phyloP scores from a whole-genome alignment of 1,140 invertebrate genomes.

The Drosophila sechellia region DNA sequence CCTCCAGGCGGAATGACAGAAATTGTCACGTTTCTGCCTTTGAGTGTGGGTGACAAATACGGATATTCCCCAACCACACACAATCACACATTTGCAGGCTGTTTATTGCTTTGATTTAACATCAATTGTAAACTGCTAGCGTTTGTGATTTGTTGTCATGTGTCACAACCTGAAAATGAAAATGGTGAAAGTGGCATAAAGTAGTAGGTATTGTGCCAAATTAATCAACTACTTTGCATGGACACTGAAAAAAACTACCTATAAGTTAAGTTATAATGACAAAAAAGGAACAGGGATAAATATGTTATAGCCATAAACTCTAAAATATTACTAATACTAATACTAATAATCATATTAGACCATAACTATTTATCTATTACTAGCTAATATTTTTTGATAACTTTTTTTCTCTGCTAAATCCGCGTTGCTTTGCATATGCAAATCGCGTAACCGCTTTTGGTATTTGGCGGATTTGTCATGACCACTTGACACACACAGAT shows the following conservation, averaged over 20 bases:
- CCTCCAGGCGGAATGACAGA: constrained; percentile 59
- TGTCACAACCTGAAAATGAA: constrained; percentile 46
- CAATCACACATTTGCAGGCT: constrained; percentile 4
- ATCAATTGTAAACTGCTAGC: constrained; percentile 67
- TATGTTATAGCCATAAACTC: too few relatives aligned
- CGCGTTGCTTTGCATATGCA: constrained; percentile 31
- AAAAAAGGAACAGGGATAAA: not conserved
- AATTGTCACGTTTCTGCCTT: constrained; percentile 54
- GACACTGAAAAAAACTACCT: not conserved
- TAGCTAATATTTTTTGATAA: too few relatives aligned
- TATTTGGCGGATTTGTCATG: constrained; percentile 45
- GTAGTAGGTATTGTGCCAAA: constrained; percentile 14
- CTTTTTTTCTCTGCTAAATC: not conserved
- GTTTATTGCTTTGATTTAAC: constrained; percentile 71
- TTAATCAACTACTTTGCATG: constrained; percentile 58
- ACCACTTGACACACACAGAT: constrained; percentile 32
- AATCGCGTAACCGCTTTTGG: constrained; percentile 31
- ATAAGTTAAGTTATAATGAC: not conserved
- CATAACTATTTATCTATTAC: too few relatives aligned
- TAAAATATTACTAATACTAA: too few relatives aligned
- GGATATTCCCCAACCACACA: constrained; percentile 5
- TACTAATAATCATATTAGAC: too few relatives aligned
- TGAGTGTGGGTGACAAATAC: constrained; percentile 49
- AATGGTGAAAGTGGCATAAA: not conserved
- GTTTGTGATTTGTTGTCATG: constrained; percentile 62